Evolutionary conservation across 2,888 invertebrate species (phyloP).

Genomic region (Drosophila lutescens): DNA sequence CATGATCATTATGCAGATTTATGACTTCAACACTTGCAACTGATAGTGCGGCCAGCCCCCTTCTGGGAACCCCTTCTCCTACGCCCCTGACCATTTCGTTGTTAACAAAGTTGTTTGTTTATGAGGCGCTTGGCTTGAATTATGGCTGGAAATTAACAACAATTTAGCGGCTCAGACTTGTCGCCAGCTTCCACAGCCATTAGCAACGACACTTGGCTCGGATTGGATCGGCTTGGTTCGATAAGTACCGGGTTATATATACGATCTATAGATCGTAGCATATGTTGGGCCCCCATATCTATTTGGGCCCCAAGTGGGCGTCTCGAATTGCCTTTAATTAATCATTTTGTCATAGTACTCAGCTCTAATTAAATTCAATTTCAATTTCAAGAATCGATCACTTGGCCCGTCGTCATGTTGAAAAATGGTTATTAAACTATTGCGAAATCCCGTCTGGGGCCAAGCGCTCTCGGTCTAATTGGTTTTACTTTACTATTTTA

Average conservation of each 20-base stretch:
- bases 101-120: slow-evolving; percentile 76
- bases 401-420: slow-evolving; percentile 10
- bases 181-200: slow-evolving; percentile 72
- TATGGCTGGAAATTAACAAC: slow-evolving; percentile 66
- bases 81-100: slow-evolving; percentile 4
- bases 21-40: slow-evolving; percentile 78
- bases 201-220: slow-evolving; percentile 68
- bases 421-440: slow-evolving; percentile 44
- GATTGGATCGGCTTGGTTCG: neutral
- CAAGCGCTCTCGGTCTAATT: slow-evolving; percentile 62
- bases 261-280: slow-evolving; percentile 3
- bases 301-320: slow-evolving; percentile 62
- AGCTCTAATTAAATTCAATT: slow-evolving; percentile 76
- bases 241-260: slow-evolving; percentile 14
- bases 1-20: slow-evolving; percentile 72
- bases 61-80: too few species aligned
- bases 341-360: slow-evolving; percentile 78
- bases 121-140: slow-evolving; percentile 75
- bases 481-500: slow-evolving; percentile 16
- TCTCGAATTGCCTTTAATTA: slow-evolving; percentile 72
- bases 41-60: slow-evolving; percentile 53
- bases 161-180: slow-evolving; percentile 66
- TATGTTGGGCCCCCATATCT: slow-evolving; percentile 23
- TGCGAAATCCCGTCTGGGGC: slow-evolving; percentile 43
- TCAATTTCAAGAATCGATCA: slow-evolving; percentile 52